These are phyloP conservation scores for Lamprologus ornatipinnis DNA, from an alignment of 2,113 vertebrate genomes.

Conservation along the genomic window DNA sequence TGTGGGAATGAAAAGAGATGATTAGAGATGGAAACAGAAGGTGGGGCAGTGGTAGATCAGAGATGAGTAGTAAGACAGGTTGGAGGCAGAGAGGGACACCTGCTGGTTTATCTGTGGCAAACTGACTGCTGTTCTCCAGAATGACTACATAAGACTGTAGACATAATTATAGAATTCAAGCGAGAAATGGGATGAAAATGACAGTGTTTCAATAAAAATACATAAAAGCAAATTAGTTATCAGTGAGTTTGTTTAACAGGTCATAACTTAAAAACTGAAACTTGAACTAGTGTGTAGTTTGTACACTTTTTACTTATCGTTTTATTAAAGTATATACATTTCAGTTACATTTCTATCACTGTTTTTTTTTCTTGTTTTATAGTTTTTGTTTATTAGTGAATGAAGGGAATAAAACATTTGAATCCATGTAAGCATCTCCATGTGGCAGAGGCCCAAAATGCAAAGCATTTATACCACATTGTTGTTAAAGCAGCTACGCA, in stretches of 20 bases:
- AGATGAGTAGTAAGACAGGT: not conserved
- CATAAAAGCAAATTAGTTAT: not conserved
- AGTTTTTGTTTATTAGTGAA: not conserved
- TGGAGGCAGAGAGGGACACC: slow-evolving; percentile 13
- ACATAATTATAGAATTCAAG: not conserved
- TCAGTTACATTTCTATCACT: not conserved
- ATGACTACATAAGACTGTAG: not conserved
- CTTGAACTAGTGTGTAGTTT: not conserved
- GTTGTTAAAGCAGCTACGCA: not conserved
- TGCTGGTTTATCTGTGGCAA: slow-evolving; percentile 14
- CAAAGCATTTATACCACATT: not conserved
- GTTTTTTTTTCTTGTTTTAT: not conserved
- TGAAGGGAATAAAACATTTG: not conserved
- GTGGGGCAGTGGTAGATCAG: not conserved
- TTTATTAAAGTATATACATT: not conserved
- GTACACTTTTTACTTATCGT: not conserved
- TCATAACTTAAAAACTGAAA: not conserved
- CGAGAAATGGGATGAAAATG: not conserved
- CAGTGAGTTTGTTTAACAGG: not conserved
- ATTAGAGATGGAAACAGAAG: not conserved
- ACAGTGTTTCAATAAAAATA: not conserved
- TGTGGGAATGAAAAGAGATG: slow-evolving; percentile 16
- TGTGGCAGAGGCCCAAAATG: not conserved
- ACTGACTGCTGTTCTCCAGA: not conserved
- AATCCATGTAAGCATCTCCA: not conserved